phyloP scores from a whole-genome alignment of 1,140 invertebrate species.

The Teleopsis dalmanni region DNA sequence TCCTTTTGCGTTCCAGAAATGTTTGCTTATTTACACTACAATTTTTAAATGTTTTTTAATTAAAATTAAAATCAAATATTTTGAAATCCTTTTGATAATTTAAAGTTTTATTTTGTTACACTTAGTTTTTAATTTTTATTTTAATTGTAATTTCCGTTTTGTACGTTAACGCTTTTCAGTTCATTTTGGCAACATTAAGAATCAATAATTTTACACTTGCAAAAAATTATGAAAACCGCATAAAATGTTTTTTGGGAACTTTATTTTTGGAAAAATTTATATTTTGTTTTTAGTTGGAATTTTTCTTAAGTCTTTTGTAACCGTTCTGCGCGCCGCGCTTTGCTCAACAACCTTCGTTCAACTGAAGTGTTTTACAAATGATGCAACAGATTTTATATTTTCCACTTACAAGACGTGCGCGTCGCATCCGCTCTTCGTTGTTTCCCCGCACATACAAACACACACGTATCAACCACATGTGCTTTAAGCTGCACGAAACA shows the following conservation, averaged over 20 bases:
- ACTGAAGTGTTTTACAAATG: conserved; percentile 45
- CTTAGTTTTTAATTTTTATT: not conserved
- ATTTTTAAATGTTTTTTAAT: not conserved
- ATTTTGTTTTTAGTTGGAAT: conserved; percentile 6
- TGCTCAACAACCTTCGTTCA: conserved; percentile 26
- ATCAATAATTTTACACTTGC: not conserved
- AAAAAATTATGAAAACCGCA: not conserved
- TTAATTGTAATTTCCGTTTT: not conserved
- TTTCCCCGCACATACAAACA: no score
- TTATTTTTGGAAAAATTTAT: conserved; percentile 3
- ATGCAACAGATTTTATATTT: conserved; percentile 46
- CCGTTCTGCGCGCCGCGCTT: not conserved
- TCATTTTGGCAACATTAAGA: not conserved
- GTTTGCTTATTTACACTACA: not conserved
- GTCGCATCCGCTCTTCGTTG: conserved; percentile 11
- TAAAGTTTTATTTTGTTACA: not conserved
- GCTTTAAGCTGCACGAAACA: no score
- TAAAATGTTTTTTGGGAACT: not conserved
- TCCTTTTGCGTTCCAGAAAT: no score
- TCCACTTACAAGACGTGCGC: conserved; percentile 27
- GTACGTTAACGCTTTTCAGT: not conserved
- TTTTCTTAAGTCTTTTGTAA: not conserved
- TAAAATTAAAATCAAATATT: not conserved
- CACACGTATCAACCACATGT: no score
- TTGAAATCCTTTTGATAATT: not conserved